phyloP scores from a whole-genome alignment of 2,888 invertebrate genomes.

The Drosophila subsilvestris region DNA sequence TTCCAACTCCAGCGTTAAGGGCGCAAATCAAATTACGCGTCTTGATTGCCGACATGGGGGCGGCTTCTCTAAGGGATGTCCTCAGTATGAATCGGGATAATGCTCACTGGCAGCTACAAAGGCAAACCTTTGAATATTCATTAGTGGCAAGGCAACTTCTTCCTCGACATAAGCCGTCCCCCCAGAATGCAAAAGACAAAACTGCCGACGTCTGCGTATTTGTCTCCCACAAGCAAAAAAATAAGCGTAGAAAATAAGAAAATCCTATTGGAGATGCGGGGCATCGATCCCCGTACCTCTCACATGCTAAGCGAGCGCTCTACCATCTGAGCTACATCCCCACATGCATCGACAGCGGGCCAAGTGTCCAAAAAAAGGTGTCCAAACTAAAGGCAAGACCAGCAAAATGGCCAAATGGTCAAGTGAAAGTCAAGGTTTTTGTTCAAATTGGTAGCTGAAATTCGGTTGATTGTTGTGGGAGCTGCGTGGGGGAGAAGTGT shows the following conservation, averaged over 20 bases:
- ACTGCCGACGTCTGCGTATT: constrained; percentile 81
- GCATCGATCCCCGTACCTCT: constrained; percentile 85
- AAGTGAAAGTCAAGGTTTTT: constrained; percentile 23
- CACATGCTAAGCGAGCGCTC: constrained; percentile 85
- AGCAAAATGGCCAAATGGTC: constrained; percentile 44
- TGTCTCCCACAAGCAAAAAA: constrained; percentile 29
- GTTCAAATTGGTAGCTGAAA: constrained; percentile 15
- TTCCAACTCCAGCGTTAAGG: not conserved
- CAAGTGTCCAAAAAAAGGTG: constrained; percentile 45
- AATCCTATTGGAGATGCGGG: constrained; percentile 83
- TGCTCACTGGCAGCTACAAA: constrained; percentile 64
- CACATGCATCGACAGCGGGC: constrained; percentile 40
- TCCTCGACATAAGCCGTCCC: constrained; percentile 35
- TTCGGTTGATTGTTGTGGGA: not conserved
- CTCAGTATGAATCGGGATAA: constrained; percentile 32
- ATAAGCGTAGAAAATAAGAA: constrained; percentile 34
- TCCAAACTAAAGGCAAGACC: constrained; percentile 49
- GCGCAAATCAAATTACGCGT: constrained; percentile 82
- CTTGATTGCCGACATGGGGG: constrained; percentile 74
- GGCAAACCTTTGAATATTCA: constrained; percentile 79
- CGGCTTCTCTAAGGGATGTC: constrained; percentile 41
- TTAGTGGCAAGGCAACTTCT: constrained; percentile 62
- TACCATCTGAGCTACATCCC: constrained; percentile 85
- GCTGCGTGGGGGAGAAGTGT: not conserved
- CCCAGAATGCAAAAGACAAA: constrained; percentile 43